Conservation (phyloP, 2,797 vertebrate species). For the Falco peregrinus region DNA sequence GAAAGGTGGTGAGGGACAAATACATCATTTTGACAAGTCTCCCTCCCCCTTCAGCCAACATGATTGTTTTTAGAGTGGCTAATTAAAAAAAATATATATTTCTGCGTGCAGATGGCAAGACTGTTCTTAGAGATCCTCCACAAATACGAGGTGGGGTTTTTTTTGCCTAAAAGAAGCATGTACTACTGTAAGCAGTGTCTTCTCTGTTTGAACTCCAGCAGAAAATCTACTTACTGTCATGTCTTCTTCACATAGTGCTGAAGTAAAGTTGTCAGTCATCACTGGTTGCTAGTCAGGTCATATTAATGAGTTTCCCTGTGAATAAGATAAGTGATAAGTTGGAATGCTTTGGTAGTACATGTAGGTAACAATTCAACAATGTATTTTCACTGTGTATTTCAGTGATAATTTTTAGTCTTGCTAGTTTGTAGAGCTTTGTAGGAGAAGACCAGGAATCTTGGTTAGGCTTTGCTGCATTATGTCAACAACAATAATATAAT, state of each 20-base stretch:
- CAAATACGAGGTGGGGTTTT: not conserved
- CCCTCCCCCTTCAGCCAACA: constrained; percentile 15
- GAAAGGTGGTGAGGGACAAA: constrained; percentile 51
- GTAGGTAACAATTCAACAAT: not conserved
- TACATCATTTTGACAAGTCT: constrained; percentile 42
- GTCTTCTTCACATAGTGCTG: not conserved
- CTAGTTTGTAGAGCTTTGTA: not conserved
- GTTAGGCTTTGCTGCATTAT: constrained; percentile 15
- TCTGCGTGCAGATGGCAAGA: constrained; percentile 31
- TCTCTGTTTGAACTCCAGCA: not conserved
- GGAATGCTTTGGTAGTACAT: not conserved
- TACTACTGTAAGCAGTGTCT: not conserved
- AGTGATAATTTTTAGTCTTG: not conserved
- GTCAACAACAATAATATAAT: constrained; percentile 16
- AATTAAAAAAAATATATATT: constrained; percentile 57
- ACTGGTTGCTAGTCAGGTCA: constrained; percentile 8
- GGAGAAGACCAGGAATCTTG: not conserved
- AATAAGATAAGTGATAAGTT: not conserved
- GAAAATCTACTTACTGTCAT: not conserved
- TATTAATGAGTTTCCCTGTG: constrained; percentile 17
- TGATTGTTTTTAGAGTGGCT: constrained; percentile 52
- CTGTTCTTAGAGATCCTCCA: constrained; percentile 13
- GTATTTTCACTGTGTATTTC: not conserved
- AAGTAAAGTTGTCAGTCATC: constrained; percentile 30
- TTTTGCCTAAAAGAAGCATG: not conserved